Conservation (phyloP, 1,140 invertebrate genomes). For the Pachypeltis micranthus region DNA sequence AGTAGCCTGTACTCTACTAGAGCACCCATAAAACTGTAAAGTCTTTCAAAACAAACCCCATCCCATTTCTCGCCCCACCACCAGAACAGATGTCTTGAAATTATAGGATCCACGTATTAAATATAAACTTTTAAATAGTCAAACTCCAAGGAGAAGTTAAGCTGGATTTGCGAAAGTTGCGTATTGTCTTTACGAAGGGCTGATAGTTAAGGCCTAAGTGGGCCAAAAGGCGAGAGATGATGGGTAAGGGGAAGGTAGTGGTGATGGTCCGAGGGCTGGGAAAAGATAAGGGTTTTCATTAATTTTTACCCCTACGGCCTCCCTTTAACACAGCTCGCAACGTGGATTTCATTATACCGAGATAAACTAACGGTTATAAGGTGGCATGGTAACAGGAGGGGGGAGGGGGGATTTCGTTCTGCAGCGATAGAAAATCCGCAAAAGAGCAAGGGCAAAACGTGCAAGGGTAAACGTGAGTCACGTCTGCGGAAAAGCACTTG, state of each 20-base stretch:
- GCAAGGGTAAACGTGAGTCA: too few relatives aligned
- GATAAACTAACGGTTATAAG: constrained; percentile 4
- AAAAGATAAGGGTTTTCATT: constrained; percentile 14
- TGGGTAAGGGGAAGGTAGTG: neutral
- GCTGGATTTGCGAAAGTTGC: constrained; percentile 7
- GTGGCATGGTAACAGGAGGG: neutral
- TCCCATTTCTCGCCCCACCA: neutral
- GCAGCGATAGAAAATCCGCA: neutral
- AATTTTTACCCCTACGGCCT: constrained; percentile 8
- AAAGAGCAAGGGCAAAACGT: neutral
- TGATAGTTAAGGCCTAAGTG: neutral
- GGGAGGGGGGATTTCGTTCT: neutral
- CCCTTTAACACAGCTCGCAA: neutral
- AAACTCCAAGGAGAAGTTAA: neutral
- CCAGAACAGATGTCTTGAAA: constrained; percentile 10
- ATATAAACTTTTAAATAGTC: constrained; percentile 15
- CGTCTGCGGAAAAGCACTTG: neutral
- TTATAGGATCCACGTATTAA: constrained; percentile 10
- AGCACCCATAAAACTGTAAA: too few relatives aligned
- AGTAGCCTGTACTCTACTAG: too few relatives aligned
- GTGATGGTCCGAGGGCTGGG: neutral
- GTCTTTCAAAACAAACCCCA: too few relatives aligned
- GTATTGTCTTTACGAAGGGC: constrained; percentile 12
- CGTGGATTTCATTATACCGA: constrained; percentile 14
- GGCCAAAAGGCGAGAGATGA: constrained; percentile 2